Evolutionary conservation across 2,888 invertebrate species (phyloP).

Genomic region (Amiota minor): DNA sequence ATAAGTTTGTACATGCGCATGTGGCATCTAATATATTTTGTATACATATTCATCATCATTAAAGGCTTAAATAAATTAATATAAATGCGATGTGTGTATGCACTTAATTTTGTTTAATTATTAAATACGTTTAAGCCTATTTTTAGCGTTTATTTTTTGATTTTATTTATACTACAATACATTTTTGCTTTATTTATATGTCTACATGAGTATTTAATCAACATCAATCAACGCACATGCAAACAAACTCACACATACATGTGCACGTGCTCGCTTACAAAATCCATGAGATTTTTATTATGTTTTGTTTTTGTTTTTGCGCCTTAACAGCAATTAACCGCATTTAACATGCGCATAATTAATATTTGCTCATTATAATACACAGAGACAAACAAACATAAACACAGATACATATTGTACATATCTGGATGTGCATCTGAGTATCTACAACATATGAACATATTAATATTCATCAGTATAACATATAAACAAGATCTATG

Average conservation of each 20-base stretch:
- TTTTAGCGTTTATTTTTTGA: no score
- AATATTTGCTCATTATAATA: slow-evolving; percentile 45
- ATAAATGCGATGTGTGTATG: no score
- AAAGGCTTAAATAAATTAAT: no score
- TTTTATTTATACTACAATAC: neutral
- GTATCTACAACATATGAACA: neutral
- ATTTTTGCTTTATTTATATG: neutral
- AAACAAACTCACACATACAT: neutral
- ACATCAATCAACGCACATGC: neutral
- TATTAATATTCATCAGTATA: neutral
- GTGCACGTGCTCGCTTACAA: neutral
- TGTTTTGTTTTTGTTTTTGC: slow-evolving; percentile 34
- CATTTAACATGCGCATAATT: slow-evolving; percentile 52
- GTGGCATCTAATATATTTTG: no score
- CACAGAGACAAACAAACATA: slow-evolving; percentile 18
- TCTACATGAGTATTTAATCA: no score
- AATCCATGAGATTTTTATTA: neutral
- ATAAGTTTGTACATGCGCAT: no score
- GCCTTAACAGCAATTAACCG: slow-evolving; percentile 46
- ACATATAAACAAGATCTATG: neutral
- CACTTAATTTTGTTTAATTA: no score
- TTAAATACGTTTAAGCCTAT: no score
- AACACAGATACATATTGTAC: slow-evolving; percentile 28
- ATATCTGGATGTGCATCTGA: neutral
- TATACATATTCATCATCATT: no score